A percentile compares a stretch with the other conserved stretches of the same genome.
Evolutionary conservation across 2,797 vertebrate genomes (phyloP).

Genomic region (Xenopus petersii): DNA sequence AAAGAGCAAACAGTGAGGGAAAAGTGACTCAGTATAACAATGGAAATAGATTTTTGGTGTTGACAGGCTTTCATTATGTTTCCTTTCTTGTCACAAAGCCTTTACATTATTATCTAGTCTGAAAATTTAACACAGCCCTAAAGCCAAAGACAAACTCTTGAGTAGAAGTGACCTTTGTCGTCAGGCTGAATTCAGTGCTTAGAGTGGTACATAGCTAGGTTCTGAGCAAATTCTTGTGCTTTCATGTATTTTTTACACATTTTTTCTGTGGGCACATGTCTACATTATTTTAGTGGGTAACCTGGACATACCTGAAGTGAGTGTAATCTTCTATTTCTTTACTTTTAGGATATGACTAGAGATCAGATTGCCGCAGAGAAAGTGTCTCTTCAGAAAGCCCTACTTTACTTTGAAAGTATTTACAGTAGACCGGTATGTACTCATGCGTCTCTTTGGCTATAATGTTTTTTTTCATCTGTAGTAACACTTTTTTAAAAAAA

Average conservation of each 20-base stretch:
- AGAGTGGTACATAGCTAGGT: too few relatives aligned
- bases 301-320: too few relatives aligned
- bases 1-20: too few relatives aligned
- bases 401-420: slow-evolving; percentile 91
- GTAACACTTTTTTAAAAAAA: too few relatives aligned
- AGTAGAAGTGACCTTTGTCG: neutral
- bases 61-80: too few relatives aligned
- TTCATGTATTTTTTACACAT: neutral
- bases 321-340: slow-evolving; percentile 2
- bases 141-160: too few relatives aligned
- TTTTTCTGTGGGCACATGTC: neutral
- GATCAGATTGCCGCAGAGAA: slow-evolving; percentile 94
- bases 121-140: too few relatives aligned
- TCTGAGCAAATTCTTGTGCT: too few relatives aligned
- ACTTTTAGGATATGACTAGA: slow-evolving; percentile 91
- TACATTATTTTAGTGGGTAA: neutral
- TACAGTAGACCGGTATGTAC: slow-evolving; percentile 90
- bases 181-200: neutral
- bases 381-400: slow-evolving; percentile 89
- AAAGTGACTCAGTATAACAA: too few relatives aligned
- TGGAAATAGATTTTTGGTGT: too few relatives aligned
- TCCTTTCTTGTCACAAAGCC: too few relatives aligned
- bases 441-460: neutral
- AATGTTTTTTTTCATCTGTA: neutral
- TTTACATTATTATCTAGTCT: too few relatives aligned